Percentiles rank a stretch among this genome's conserved stretches.
Conservation (phyloP, 2,888 invertebrate genomes). For the Napeogenes inachia region DNA sequence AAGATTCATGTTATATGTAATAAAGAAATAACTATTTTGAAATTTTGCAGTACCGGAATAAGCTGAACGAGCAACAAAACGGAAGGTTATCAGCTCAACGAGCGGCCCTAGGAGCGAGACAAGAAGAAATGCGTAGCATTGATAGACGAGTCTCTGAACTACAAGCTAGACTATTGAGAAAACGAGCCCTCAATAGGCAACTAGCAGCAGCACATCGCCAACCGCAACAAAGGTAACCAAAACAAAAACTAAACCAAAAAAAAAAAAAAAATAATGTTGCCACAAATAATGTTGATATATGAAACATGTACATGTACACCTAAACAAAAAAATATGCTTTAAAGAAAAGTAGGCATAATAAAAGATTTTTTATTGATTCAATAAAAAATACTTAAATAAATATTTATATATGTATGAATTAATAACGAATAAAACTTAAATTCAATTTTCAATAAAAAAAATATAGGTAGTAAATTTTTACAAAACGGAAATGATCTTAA, state of each 20-base stretch:
- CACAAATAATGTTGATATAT: background rate
- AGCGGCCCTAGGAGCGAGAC: slow-evolving; percentile 90
- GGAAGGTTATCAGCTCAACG: slow-evolving; percentile 92
- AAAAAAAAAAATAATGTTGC: slow-evolving; percentile 2
- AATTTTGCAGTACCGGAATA: slow-evolving; percentile 91
- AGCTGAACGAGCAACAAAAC: slow-evolving; percentile 96
- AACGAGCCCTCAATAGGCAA: slow-evolving; percentile 87
- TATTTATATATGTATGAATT: too few relatives aligned
- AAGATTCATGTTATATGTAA: background rate
- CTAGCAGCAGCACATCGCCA: slow-evolving; percentile 72
- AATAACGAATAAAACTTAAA: too few relatives aligned
- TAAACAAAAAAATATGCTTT: too few relatives aligned
- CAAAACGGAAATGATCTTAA: slow-evolving; percentile 21
- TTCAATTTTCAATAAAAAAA: too few relatives aligned
- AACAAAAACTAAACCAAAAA: too few relatives aligned
- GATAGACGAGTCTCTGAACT: slow-evolving; percentile 96
- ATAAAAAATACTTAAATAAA: too few relatives aligned
- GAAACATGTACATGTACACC: too few relatives aligned
- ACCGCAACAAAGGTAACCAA: slow-evolving; percentile 49
- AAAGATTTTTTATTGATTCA: too few relatives aligned
- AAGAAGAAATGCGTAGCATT: slow-evolving; percentile 94
- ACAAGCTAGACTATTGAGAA: slow-evolving; percentile 92
- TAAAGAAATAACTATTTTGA: slow-evolving; percentile 11
- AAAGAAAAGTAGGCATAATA: too few relatives aligned
- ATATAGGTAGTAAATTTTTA: background rate